Percentiles rank a stretch among this genome's conserved stretches.
phyloP scores from a whole-genome alignment of 2,888 invertebrate species.

The Phengaris alcon region DNA sequence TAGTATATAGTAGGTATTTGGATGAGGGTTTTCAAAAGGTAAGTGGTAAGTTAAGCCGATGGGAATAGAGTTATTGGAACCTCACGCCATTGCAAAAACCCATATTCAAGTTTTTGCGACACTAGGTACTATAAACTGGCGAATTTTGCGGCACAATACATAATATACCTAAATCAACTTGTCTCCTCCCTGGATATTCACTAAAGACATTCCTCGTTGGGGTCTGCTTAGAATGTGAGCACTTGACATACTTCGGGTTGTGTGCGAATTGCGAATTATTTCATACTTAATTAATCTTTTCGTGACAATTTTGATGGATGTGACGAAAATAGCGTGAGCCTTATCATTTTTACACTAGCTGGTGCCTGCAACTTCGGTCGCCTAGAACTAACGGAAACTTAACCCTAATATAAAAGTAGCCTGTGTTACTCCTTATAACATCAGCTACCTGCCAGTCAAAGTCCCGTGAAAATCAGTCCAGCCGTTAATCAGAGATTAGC shows the following conservation, averaged over 20 bases:
- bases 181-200: background rate
- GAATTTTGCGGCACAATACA: background rate
- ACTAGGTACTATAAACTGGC: background rate
- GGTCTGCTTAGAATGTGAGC: conserved; percentile 41
- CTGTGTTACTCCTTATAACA: background rate
- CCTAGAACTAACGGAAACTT: too few relatives aligned
- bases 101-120: background rate
- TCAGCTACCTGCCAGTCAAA: background rate
- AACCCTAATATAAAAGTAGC: too few relatives aligned
- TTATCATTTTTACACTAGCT: background rate
- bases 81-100: background rate
- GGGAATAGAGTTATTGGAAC: too few relatives aligned
- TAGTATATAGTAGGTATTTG: too few relatives aligned
- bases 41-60: too few relatives aligned
- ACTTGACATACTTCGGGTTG: conserved; percentile 33
- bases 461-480: too few relatives aligned
- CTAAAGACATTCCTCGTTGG: conserved; percentile 37
- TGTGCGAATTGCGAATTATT: conserved; percentile 39
- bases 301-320: background rate
- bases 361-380: too few relatives aligned
- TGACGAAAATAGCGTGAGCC: background rate
- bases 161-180: background rate
- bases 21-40: too few relatives aligned
- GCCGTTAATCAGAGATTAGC: too few relatives aligned
- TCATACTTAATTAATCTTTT: conserved; percentile 14